Percentiles rank a stretch among this genome's conserved stretches.
Conservation (phyloP, 2,888 invertebrate species). For the Cryptosula pallasiana region DNA sequence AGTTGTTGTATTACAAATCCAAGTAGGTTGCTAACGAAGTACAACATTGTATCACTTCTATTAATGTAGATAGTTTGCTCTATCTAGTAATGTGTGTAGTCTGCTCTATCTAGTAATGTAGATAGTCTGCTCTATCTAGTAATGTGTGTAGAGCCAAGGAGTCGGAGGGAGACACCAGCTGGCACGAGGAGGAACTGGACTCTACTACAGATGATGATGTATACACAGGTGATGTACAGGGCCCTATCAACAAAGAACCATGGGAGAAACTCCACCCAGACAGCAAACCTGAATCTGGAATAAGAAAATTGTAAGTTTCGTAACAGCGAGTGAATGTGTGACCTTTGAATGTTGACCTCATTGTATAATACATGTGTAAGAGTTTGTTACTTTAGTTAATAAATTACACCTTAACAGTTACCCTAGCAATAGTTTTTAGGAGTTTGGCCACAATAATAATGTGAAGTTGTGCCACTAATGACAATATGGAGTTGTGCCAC, state of each 20-base stretch:
- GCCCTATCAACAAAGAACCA: conserved; percentile 91
- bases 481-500: no score
- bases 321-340: no score
- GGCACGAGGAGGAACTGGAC: conserved; percentile 14
- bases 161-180: conserved; percentile 3
- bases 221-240: conserved; percentile 68
- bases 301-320: conserved; percentile 51
- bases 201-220: background rate
- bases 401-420: no score
- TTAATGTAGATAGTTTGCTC: no score
- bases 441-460: no score
- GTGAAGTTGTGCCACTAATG: no score
- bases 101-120: no score
- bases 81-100: no score
- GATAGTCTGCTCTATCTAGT: no score
- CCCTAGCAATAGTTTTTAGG: no score
- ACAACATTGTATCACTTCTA: no score
- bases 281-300: conserved; percentile 69
- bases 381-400: background rate
- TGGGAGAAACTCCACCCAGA: conserved; percentile 85
- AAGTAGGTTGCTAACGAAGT: no score
- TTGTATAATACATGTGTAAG: background rate
- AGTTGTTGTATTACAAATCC: conserved; percentile 70
- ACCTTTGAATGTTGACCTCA: background rate
- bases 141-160: conserved; percentile 11